Conservation (phyloP, 1,140 invertebrate genomes). For the Drosophila lowei region DNA sequence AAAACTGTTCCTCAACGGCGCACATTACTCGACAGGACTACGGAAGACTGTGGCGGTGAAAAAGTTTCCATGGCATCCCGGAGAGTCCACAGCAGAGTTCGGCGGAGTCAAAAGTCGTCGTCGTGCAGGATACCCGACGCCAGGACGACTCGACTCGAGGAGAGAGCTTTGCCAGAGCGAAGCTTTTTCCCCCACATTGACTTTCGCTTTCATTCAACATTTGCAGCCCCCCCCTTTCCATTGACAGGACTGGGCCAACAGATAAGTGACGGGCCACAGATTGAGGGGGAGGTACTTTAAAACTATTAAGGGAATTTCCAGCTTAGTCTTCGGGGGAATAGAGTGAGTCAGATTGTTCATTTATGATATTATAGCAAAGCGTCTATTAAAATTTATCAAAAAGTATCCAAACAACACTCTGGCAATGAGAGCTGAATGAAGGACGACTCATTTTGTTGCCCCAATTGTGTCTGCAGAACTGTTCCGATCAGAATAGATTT, state of each 20-base stretch:
- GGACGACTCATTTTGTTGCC: too few species aligned
- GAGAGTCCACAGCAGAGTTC: slow-evolving; percentile 12
- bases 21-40: slow-evolving; percentile 76
- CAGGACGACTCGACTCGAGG: neutral
- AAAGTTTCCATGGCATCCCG: slow-evolving; percentile 49
- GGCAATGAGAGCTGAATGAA: too few species aligned
- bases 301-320: too few species aligned
- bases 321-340: too few species aligned
- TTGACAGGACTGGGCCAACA: slow-evolving; percentile 1
- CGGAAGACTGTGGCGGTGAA: slow-evolving; percentile 66
- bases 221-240: neutral
- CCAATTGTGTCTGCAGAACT: too few species aligned
- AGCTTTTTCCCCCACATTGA: slow-evolving; percentile 26
- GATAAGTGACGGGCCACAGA: slow-evolving; percentile 2
- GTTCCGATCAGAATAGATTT: too few species aligned
- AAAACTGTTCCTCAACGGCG: slow-evolving; percentile 62
- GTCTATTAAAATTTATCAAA: too few species aligned
- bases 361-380: too few species aligned
- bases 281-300: neutral
- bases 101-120: slow-evolving; percentile 50
- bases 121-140: slow-evolving; percentile 8
- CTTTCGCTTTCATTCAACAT: slow-evolving; percentile 59
- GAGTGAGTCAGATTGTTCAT: too few species aligned
- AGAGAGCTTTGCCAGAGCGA: slow-evolving; percentile 13
- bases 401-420: too few species aligned